Percentiles rank a stretch among this genome's conserved stretches.
phyloP scores from a whole-genome alignment of 2,113 vertebrate species.

The Malurus melanocephalus region DNA sequence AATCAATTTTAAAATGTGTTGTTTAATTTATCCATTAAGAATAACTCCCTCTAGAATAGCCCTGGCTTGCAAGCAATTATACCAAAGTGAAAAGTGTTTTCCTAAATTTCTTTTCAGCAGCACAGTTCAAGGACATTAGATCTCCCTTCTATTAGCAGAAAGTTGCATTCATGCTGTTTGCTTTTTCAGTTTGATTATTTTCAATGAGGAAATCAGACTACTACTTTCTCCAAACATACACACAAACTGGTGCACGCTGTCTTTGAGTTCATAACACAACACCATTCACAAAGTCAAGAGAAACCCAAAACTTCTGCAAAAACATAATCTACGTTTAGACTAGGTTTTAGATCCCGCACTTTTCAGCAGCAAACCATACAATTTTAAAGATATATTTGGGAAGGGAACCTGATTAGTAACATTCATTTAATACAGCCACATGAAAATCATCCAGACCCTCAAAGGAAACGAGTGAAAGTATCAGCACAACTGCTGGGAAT shows the following conservation, averaged over 20 bases:
- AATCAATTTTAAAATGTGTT: neutral
- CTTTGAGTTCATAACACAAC: neutral
- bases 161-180: conserved; percentile 4
- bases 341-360: neutral
- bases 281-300: neutral
- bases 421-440: neutral
- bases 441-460: neutral
- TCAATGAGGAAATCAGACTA: neutral
- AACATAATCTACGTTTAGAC: neutral
- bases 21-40: conserved; percentile 15
- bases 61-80: conserved; percentile 7
- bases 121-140: conserved; percentile 25
- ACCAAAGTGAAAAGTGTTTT: neutral
- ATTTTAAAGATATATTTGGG: neutral
- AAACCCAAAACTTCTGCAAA: neutral
- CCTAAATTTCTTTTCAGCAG: conserved; percentile 2
- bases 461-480: neutral
- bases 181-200: neutral
- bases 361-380: neutral
- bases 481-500: neutral
- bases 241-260: neutral
- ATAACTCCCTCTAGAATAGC: neutral
- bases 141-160: conserved; percentile 2
- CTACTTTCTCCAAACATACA: neutral
- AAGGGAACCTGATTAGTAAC: neutral